phyloP scores from a whole-genome alignment of 2,113 vertebrate species.

The Athene cunicularia region DNA sequence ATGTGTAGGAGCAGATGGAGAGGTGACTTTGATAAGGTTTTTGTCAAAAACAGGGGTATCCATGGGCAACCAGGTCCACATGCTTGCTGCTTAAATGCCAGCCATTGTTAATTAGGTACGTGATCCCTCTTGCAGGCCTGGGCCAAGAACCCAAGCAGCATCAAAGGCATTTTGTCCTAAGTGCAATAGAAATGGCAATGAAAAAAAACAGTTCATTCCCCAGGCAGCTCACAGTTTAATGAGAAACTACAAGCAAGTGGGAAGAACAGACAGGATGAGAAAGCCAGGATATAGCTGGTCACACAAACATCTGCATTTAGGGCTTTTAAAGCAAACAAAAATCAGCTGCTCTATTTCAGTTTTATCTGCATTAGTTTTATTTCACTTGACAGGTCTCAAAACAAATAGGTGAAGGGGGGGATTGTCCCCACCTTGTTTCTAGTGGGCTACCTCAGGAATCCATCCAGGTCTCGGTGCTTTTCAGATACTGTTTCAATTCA shows the following conservation, averaged over 20 bases:
- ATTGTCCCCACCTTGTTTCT: background rate
- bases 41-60: background rate
- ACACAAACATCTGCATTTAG: background rate
- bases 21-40: background rate
- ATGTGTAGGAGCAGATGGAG: background rate
- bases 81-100: background rate
- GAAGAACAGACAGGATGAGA: background rate
- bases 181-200: background rate
- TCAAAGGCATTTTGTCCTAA: background rate
- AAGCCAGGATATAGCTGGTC: background rate
- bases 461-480: background rate
- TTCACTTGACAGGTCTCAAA: background rate
- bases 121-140: background rate
- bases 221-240: background rate
- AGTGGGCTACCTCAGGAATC: background rate
- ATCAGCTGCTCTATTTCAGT: background rate
- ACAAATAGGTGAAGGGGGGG: background rate
- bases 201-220: background rate
- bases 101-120: background rate
- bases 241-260: background rate
- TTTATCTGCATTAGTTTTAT: background rate
- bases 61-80: background rate
- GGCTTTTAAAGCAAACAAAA: background rate
- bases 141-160: background rate
- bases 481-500: background rate